Evolutionary conservation across 2,113 vertebrate species (phyloP), one percentile per base, ranked within the genome.

Genomic region (Triplophysa siluroides): DNA sequence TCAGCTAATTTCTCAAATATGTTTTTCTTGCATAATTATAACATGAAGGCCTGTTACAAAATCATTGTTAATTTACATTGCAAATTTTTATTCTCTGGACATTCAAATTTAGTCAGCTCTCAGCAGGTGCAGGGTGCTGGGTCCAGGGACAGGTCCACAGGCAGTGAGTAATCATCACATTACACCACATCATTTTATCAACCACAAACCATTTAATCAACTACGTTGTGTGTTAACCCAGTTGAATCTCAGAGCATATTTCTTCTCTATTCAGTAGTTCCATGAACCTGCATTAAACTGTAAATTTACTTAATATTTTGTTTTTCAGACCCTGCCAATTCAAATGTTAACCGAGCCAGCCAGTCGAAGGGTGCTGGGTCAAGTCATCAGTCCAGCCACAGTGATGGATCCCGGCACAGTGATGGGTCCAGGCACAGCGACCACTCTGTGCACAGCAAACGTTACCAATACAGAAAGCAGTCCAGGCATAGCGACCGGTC

Each of bases 121-220:
- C 63, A 65, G 7, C 18, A 11, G 16, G 18, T 19, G 1, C 50
- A 54, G 50, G 63, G 29, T 41, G 33, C 29, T 41, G 29, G 33
- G 33, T 65, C 63, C 63, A 41, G 63, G 63, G 63, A 65, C 63
- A 38, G 29, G 63, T 65, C 63, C 16, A 19, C 63, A 65, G 29
- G 63, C 29, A 65, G 63, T 65, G 16, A 65, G 63, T 65, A 38
- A 29, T 63, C 63, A 38, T 63, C 63, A 38, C 16, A 65, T 65
- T 19, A 64, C 4, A 38, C 62, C 62, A 64, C 33, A 33, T 64
- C 14, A 10, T 64, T 64, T 64, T 19, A 33, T 64, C 16, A 19
- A 64, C 8, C 14, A 38, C 14, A 38, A 33, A 64, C 26, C 12
- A 64, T 33, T 33, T 33, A 64, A 64, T 64, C 7, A 64, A 64